Conservation (phyloP, 2,797 vertebrate species). For the Tragopan temminckii region DNA sequence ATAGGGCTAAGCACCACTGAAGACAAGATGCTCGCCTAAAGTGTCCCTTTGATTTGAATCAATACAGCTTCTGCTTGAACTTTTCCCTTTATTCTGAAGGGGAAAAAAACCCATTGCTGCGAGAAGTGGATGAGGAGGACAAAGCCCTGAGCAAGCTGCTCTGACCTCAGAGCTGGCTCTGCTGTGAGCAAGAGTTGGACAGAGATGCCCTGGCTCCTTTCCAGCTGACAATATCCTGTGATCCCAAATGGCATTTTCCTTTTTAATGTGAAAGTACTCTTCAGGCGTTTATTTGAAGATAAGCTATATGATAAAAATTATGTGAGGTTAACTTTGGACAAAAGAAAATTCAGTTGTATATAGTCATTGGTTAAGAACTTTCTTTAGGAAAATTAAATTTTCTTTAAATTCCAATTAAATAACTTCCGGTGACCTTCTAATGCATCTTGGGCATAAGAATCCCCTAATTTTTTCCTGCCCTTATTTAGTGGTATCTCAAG, state of each 20-base stretch:
- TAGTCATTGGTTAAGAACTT: neutral
- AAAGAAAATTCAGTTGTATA: neutral
- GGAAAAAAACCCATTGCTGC: neutral
- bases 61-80: neutral
- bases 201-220: neutral
- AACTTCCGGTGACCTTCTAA: neutral
- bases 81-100: neutral
- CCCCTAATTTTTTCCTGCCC: neutral
- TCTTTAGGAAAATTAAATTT: neutral
- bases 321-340: neutral
- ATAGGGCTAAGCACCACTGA: neutral
- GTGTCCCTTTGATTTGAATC: neutral
- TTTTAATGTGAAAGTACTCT: neutral
- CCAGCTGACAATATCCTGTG: neutral
- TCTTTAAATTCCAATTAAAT: neutral
- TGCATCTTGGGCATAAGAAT: neutral
- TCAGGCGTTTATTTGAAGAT: neutral
- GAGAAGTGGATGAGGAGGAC: neutral
- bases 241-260: neutral
- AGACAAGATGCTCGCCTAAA: neutral
- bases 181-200: rapidly evolving
- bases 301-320: neutral
- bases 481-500: neutral
- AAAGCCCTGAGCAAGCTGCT: neutral
- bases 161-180: neutral